Evolutionary conservation across 1,140 invertebrate species (phyloP).

Genomic region (Holotrichia oblita): DNA sequence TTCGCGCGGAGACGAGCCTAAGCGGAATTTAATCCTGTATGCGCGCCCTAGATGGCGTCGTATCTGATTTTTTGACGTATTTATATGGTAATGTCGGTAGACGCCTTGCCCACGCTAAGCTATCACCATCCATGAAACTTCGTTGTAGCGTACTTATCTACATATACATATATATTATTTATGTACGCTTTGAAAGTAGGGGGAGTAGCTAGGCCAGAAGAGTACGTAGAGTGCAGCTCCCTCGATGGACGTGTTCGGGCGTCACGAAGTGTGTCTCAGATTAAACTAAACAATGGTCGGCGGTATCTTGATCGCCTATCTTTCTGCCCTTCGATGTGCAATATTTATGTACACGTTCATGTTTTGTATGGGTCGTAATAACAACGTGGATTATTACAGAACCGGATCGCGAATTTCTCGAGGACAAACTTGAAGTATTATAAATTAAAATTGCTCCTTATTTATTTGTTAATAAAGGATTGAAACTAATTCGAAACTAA

Average conservation of each 20-base stretch:
- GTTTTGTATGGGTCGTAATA: background rate
- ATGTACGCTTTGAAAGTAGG: background rate
- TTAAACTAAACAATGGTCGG: background rate
- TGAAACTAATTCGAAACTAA: too few species aligned
- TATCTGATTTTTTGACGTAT: slow-evolving; percentile 18
- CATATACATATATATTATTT: background rate
- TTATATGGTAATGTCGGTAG: slow-evolving; percentile 7
- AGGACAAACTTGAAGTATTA: background rate
- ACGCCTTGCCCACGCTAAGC: background rate
- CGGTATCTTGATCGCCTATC: background rate
- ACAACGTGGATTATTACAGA: background rate
- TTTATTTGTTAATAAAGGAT: too few species aligned
- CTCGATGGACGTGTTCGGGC: background rate
- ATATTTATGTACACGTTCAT: background rate
- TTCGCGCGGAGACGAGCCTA: too few species aligned
- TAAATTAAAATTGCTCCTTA: too few species aligned
- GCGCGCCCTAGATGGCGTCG: background rate
- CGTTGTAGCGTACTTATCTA: too few species aligned
- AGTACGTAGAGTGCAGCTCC: background rate
- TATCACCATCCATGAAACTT: too few species aligned
- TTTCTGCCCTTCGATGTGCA: background rate
- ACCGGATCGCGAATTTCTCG: background rate
- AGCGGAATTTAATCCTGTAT: too few species aligned
- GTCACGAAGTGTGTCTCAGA: slow-evolving; percentile 6
- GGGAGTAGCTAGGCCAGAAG: background rate